These are phyloP conservation scores for Aphelinus atriplicis DNA, from an alignment of 1,140 invertebrate species.

Conservation along the genomic window DNA sequence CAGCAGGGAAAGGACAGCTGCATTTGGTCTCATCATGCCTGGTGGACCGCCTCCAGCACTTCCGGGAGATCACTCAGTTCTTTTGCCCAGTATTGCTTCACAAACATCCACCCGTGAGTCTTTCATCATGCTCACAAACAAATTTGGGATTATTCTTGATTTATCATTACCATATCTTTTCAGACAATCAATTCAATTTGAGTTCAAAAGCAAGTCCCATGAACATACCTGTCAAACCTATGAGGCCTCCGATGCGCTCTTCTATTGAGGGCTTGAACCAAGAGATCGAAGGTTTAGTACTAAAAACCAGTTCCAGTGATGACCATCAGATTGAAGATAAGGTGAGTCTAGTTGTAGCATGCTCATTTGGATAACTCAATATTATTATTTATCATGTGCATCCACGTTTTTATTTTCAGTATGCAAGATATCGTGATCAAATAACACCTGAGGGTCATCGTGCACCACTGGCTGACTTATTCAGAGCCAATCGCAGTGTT, in stretches of 20 bases:
- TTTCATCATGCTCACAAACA: not conserved
- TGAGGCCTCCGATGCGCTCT: conserved; percentile 77
- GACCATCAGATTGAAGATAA: conserved; percentile 63
- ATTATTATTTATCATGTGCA: conserved; percentile 3
- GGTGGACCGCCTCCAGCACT: conserved; percentile 62
- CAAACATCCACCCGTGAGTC: conserved; percentile 60
- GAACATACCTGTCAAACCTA: conserved; percentile 69
- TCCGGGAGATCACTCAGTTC: conserved; percentile 63
- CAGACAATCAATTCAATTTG: conserved; percentile 64
- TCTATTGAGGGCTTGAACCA: conserved; percentile 88
- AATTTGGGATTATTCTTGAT: not conserved
- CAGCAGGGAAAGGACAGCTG: conserved; percentile 65
- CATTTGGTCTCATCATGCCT: conserved; percentile 64
- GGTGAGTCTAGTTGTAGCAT: conserved; percentile 42
- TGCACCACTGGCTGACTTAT: conserved; percentile 81
- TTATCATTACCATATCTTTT: conserved; percentile 23
- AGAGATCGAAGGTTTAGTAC: conserved; percentile 80
- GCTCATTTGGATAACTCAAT: not conserved
- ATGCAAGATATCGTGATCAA: conserved; percentile 64
- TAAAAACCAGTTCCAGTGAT: conserved; percentile 63
- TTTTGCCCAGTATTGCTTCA: conserved; percentile 63
- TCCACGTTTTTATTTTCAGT: conserved; percentile 47
- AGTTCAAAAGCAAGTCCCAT: conserved; percentile 70
- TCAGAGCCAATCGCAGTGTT: conserved; percentile 77
- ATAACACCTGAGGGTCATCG: conserved; percentile 85